These are phyloP conservation scores for Nebria brevicollis DNA, from an alignment of 2,888 invertebrate species.

Conservation along the genomic window DNA sequence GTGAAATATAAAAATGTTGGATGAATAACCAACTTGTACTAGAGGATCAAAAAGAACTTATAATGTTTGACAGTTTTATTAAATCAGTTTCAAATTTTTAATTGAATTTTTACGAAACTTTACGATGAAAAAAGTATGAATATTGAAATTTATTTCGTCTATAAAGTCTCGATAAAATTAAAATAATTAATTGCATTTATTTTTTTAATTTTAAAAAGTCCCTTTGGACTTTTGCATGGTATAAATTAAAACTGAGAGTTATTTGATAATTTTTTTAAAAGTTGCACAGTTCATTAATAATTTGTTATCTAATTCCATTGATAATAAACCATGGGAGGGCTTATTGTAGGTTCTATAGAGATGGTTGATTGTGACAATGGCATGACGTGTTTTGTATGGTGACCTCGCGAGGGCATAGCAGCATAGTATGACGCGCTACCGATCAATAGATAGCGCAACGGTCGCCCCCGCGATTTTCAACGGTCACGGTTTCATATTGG, in stretches of 20 bases:
- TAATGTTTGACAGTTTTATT: background rate
- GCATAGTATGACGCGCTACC: background rate
- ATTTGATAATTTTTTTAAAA: background rate
- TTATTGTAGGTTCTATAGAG: background rate
- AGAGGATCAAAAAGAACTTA: background rate
- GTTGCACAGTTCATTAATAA: background rate
- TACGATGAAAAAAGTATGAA: too few species aligned
- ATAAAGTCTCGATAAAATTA: too few species aligned
- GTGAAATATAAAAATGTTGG: background rate
- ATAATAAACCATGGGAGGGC: background rate
- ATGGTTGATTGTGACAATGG: background rate
- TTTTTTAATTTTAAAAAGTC: too few species aligned
- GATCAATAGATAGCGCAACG: conserved; percentile 1
- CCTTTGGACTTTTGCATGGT: too few species aligned
- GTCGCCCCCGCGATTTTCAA: background rate
- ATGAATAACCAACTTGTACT: background rate
- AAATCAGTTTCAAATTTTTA: background rate
- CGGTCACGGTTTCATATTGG: background rate
- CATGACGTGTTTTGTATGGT: background rate
- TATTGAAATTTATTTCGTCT: too few species aligned
- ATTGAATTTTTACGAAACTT: too few species aligned
- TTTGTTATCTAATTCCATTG: background rate
- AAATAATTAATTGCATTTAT: too few species aligned
- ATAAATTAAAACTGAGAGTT: too few species aligned
- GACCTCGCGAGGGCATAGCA: background rate